Conservation (phyloP, 2,797 vertebrate species). For the Danio jaintianensis region DNA sequence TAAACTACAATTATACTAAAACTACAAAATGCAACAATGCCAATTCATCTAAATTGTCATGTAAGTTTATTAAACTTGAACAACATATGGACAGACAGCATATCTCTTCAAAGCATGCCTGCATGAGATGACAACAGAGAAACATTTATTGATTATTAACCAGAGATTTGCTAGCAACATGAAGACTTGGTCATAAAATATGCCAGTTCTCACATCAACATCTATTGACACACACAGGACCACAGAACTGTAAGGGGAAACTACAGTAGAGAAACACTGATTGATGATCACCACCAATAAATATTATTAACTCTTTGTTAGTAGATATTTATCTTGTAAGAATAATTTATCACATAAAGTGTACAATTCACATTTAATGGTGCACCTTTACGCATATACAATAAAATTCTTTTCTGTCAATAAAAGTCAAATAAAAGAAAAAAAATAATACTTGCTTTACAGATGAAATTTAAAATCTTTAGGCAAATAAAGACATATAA, state of each 20-base stretch:
- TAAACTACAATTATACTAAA: neutral
- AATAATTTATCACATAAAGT: conserved; percentile 16
- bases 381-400: neutral
- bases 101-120: neutral
- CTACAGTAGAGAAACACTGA: conserved; percentile 11
- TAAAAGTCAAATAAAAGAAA: too few relatives aligned
- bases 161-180: neutral
- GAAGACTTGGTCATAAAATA: conserved; percentile 27
- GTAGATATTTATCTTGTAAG: neutral
- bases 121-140: neutral
- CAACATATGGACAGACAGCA: conserved; percentile 7
- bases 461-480: neutral
- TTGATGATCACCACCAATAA: conserved; percentile 49
- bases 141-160: conserved; percentile 20
- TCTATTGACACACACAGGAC: conserved; percentile 34
- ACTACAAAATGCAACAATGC: neutral
- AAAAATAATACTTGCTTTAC: neutral
- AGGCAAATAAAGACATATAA: neutral
- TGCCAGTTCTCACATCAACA: conserved; percentile 5
- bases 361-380: neutral
- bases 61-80: conserved; percentile 23
- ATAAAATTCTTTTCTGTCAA: neutral
- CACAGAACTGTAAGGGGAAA: conserved; percentile 46
- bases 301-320: conserved; percentile 18
- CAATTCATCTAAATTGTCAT: neutral